Evolutionary conservation across 2,797 vertebrate species (phyloP), one percentile per base, ranked within the genome.

Genomic region (Sebastes nivosus): DNA sequence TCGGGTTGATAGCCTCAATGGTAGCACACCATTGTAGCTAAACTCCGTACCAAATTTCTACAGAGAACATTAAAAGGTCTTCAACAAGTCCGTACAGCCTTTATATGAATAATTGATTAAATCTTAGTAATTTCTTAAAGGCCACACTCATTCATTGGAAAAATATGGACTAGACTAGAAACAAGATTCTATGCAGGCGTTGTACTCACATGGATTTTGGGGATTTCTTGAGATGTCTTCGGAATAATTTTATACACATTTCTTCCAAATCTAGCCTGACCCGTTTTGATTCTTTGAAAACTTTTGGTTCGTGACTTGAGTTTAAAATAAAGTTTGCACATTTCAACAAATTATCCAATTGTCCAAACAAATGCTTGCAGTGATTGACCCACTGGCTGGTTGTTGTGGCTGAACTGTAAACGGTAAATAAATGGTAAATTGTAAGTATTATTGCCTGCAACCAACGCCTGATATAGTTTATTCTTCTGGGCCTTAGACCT

Each of bases 41-140:
- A 59, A 61, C 22, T 11, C 6, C 0, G 42, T 18, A 2, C 16
- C 3, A 0, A 42, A 42, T 0, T 42, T 42, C 38, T 42, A 42
- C 38, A 42, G 42, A 46, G 42, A 46, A 42, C 38, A 42, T 42
- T 42, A 27, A 42, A 42, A 42, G 13, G 38, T 42, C 38, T 42
- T 42, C 38, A 42, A 42, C 38, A 14, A 42, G 18, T 46, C 42
- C 16, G 38, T 42, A 46, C 42, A 16, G 61, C 7, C 8, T 73
- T 54, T n/a, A 36, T 13, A 61, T 42, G 13, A 69, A 27, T 61
- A 20, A 32, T 22, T 22, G 5, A 29, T 58, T n/a, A 66, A 24
- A 58, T 65, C 2, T 14, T 11, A 38, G 10, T 32, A 5, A 63
- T 42, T 68, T 68, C 20, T 38, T 50, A 6, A 64, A 63, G 20